These are phyloP conservation scores for Hycleus phaleratus DNA, from an alignment of 1,140 invertebrate species.

Conservation along the genomic window DNA sequence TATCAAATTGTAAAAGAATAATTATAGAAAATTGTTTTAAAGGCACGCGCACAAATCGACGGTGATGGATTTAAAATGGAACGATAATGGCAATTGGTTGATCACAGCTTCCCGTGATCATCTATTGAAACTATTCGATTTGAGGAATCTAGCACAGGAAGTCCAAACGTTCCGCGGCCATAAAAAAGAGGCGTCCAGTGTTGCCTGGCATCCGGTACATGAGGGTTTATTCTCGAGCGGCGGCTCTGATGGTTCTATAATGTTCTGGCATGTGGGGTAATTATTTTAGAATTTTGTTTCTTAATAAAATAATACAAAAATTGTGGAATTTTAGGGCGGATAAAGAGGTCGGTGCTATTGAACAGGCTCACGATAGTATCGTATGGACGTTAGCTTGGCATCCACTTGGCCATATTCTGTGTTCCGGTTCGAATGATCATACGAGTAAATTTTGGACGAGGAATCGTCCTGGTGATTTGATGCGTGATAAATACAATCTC, in stretches of 20 bases:
- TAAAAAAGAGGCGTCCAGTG: slow-evolving; percentile 95
- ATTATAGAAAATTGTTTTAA: slow-evolving; percentile 24
- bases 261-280: slow-evolving; percentile 98
- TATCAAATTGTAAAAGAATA: not conserved
- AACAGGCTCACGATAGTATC: slow-evolving; percentile 97
- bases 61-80: slow-evolving; percentile 99
- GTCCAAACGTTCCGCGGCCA: slow-evolving; percentile 95
- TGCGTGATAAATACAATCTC: slow-evolving; percentile 96
- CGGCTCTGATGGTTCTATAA: slow-evolving; percentile 93
- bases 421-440: slow-evolving; percentile 97
- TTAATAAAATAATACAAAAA: not conserved
- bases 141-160: slow-evolving; percentile 88
- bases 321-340: slow-evolving; percentile 63
- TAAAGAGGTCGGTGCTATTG: slow-evolving; percentile 96
- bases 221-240: slow-evolving; percentile 94
- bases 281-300: slow-evolving; percentile 7
- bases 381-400: slow-evolving; percentile 99
- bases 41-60: slow-evolving; percentile 98
- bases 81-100: slow-evolving; percentile 98
- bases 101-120: slow-evolving; percentile 98
- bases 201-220: slow-evolving; percentile 97
- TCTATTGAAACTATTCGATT: slow-evolving; percentile 95
- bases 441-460: slow-evolving; percentile 99
- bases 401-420: slow-evolving; percentile 96
- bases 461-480: slow-evolving; percentile 94